Conservation (phyloP, 2,113 vertebrate genomes). For the Actenoides lindsayi region DNA sequence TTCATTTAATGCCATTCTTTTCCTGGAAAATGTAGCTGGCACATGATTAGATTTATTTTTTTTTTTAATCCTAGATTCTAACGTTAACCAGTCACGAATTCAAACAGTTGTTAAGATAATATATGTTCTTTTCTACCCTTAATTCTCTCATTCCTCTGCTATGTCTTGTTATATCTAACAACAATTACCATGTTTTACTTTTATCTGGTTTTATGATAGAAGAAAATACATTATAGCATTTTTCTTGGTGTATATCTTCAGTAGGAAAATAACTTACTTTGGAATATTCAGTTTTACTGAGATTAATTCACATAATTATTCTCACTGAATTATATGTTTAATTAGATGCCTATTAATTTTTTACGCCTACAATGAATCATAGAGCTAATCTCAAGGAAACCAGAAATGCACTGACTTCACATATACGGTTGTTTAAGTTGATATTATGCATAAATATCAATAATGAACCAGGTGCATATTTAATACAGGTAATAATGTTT, state of each 20-base stretch:
- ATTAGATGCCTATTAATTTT: constrained; percentile 65
- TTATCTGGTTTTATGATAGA: constrained; percentile 15
- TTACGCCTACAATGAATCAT: constrained; percentile 34
- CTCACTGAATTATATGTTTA: constrained; percentile 62
- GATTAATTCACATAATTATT: constrained; percentile 61
- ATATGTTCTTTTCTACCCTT: neutral
- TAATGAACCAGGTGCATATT: constrained; percentile 1
- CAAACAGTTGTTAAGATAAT: neutral
- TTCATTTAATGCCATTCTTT: neutral
- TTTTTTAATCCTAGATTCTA: neutral
- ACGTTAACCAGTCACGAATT: neutral
- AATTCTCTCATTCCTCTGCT: constrained; percentile 14
- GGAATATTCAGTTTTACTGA: constrained; percentile 35
- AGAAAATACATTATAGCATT: constrained; percentile 7
- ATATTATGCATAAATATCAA: neutral
- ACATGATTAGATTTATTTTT: neutral
- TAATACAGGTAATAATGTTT: neutral
- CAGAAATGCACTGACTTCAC: constrained; percentile 21
- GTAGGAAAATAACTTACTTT: neutral
- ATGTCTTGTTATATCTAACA: constrained; percentile 16
- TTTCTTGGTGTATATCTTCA: neutral
- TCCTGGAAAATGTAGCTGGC: neutral
- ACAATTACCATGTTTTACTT: constrained; percentile 36
- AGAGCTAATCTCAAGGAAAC: constrained; percentile 40
- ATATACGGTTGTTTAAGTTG: neutral